phyloP scores from a whole-genome alignment of 2,797 vertebrate genomes.

The Lacerta bilineata region DNA sequence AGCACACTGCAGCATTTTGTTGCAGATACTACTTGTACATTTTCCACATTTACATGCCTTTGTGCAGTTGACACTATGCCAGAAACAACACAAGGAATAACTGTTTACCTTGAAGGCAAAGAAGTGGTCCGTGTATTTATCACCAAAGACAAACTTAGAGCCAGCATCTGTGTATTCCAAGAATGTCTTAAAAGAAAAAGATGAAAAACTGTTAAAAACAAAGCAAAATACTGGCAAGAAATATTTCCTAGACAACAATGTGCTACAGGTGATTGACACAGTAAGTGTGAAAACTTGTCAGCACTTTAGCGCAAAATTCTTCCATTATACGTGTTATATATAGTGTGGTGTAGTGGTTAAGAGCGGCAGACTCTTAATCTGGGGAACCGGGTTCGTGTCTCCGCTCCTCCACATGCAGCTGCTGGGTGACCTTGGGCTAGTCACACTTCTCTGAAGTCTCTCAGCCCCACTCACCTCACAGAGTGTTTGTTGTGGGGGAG shows the following conservation, averaged over 20 bases:
- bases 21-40: too few species aligned
- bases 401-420: too few species aligned
- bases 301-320: too few species aligned
- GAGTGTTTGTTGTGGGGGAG: too few species aligned
- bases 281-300: too few species aligned
- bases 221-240: background rate
- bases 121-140: conserved; percentile 85
- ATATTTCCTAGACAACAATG: background rate
- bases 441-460: too few species aligned
- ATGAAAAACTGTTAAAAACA: conserved; percentile 7
- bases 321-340: too few species aligned
- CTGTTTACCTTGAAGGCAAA: conserved; percentile 88
- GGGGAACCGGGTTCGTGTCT: too few species aligned
- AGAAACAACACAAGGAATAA: background rate
- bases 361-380: too few species aligned
- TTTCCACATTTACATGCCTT: background rate
- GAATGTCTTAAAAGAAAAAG: conserved; percentile 81
- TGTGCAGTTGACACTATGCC: background rate
- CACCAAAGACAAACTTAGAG: conserved; percentile 88
- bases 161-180: conserved; percentile 83
- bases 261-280: background rate
- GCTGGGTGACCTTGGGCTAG: too few species aligned
- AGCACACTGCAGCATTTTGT: background rate
- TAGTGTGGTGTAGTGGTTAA: too few species aligned
- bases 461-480: too few species aligned